Evolutionary conservation across 2,113 vertebrate genomes (phyloP).

Genomic region (Ascaphus truei): DNA sequence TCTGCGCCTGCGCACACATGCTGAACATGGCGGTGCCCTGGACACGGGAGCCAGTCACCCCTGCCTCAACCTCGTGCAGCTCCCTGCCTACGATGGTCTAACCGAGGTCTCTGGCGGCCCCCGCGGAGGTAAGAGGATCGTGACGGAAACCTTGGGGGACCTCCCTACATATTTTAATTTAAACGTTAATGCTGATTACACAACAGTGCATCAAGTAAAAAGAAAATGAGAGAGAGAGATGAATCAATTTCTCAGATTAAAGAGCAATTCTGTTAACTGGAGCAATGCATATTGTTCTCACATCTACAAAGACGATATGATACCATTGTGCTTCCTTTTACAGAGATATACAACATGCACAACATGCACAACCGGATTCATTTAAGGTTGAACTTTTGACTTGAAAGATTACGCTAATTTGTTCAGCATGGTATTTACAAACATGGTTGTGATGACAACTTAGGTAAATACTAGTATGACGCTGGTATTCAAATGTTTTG

Average conservation of each 20-base stretch:
- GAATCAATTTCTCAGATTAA: neutral
- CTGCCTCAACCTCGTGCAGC: too few relatives aligned
- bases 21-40: too few relatives aligned
- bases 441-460: constrained; percentile 33
- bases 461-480: constrained; percentile 25
- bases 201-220: neutral
- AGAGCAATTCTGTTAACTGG: neutral
- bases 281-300: neutral
- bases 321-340: neutral
- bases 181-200: neutral
- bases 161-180: too few relatives aligned
- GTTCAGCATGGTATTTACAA: constrained; percentile 35
- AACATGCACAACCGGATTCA: constrained; percentile 10
- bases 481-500: constrained; percentile 29
- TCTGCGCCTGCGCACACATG: too few relatives aligned
- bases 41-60: too few relatives aligned
- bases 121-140: too few relatives aligned
- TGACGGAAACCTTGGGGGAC: too few relatives aligned
- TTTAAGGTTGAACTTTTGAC: constrained; percentile 36
- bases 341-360: neutral
- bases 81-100: too few relatives aligned
- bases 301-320: constrained; percentile 8
- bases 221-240: neutral
- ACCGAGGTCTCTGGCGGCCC: too few relatives aligned
- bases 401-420: constrained; percentile 19